Conservation (phyloP, 2,113 vertebrate species). For the Sisor rabdophorus region DNA sequence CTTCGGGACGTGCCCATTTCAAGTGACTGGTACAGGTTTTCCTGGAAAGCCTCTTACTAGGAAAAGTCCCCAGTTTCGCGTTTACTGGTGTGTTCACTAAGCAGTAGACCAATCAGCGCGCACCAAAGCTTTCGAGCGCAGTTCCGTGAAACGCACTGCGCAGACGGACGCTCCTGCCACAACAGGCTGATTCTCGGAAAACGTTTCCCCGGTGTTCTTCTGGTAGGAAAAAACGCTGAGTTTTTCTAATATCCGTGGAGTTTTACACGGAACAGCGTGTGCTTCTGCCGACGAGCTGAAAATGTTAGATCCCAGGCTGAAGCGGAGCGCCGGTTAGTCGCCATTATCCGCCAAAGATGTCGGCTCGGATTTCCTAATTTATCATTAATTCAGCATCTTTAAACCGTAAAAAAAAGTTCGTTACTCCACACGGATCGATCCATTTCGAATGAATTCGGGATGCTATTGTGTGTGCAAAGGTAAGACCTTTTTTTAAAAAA, state of each 20-base stretch:
- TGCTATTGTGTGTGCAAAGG: slow-evolving; percentile 53
- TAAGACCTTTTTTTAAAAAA: slow-evolving; percentile 39
- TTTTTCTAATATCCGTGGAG: not conserved
- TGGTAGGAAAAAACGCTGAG: too few species aligned
- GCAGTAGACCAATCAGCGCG: slow-evolving; percentile 2
- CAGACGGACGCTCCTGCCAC: slow-evolving; percentile 6
- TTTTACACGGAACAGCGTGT: not conserved
- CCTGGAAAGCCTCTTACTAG: slow-evolving; percentile 59
- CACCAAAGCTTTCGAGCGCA: slow-evolving; percentile 32
- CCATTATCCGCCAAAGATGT: not conserved
- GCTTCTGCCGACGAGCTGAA: not conserved
- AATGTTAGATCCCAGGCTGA: not conserved
- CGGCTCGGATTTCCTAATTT: too few species aligned
- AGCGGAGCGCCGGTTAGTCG: not conserved
- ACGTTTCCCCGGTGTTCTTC: not conserved
- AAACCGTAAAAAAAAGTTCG: not conserved
- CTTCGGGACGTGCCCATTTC: slow-evolving; percentile 36
- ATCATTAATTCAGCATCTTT: not conserved
- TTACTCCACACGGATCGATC: not conserved
- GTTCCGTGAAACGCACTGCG: slow-evolving; percentile 42
- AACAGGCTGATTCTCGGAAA: slow-evolving; percentile 11
- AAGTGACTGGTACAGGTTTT: slow-evolving; percentile 55
- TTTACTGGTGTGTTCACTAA: slow-evolving; percentile 44
- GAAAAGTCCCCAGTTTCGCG: slow-evolving; percentile 54
- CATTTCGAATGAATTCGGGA: slow-evolving; percentile 13